Percentiles rank a stretch among this genome's conserved stretches.
These are phyloP conservation scores for Drymodes brunneopygia DNA, from an alignment of 2,113 vertebrate genomes.

Conservation along the genomic window DNA sequence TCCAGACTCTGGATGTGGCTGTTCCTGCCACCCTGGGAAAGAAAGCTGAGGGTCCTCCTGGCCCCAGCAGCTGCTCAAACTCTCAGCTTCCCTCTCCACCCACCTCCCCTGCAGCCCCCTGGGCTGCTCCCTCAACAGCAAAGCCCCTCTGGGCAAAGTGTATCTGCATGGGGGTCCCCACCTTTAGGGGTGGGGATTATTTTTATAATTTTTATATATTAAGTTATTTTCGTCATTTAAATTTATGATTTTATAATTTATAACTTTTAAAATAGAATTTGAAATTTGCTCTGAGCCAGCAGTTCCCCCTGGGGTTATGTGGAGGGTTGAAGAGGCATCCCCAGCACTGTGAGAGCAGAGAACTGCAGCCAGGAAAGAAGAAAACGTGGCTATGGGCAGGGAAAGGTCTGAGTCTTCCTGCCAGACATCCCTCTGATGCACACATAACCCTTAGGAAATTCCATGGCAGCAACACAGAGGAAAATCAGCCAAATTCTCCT, in stretches of 20 bases:
- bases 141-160: neutral
- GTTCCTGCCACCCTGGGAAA: neutral
- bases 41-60: neutral
- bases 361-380: neutral
- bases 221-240: too few relatives aligned
- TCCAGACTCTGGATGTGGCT: accelerated
- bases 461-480: neutral
- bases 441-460: neutral
- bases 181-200: neutral
- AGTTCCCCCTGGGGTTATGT: neutral
- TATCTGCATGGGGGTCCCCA: accelerated
- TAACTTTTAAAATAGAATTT: too few relatives aligned
- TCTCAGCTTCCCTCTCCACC: neutral
- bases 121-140: neutral
- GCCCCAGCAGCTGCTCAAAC: neutral
- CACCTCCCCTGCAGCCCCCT: neutral
- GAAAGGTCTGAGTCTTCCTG: neutral
- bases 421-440: neutral
- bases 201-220: too few relatives aligned
- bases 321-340: neutral
- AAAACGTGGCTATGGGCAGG: neutral
- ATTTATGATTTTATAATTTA: too few relatives aligned
- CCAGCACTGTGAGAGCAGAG: neutral
- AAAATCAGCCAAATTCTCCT: neutral
- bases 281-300: neutral